A percentile compares a stretch with the other conserved stretches of the same genome.
Conservation (phyloP, 2,113 vertebrate species). For the Microtus pennsylvanicus region DNA sequence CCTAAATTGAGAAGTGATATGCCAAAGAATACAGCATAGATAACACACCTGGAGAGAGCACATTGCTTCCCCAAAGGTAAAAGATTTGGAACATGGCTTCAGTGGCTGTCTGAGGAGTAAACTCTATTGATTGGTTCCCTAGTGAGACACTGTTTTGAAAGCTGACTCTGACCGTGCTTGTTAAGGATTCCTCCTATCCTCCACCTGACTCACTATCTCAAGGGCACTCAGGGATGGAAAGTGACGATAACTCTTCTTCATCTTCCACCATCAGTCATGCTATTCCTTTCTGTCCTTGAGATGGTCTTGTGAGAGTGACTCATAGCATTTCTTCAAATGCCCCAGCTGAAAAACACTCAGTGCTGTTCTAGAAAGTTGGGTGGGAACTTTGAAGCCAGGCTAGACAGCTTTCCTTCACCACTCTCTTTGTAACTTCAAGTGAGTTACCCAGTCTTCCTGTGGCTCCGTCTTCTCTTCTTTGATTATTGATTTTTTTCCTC, state of each 20-base stretch:
- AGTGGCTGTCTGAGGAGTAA: not conserved
- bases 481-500: not conserved
- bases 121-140: conserved; percentile 14
- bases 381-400: not conserved
- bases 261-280: not conserved
- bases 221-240: conserved; percentile 45
- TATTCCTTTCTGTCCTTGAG: not conserved
- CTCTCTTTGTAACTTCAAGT: not conserved
- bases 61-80: not conserved
- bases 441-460: not conserved
- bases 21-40: not conserved
- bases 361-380: not conserved
- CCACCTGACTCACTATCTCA: conserved; percentile 51
- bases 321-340: not conserved
- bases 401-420: conserved; percentile 3
- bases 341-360: not conserved
- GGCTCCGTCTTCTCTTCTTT: not conserved
- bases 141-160: conserved; percentile 56
- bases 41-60: not conserved
- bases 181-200: not conserved
- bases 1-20: not conserved
- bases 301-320: not conserved
- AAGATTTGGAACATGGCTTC: not conserved
- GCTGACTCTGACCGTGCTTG: not conserved
- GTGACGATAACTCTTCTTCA: not conserved